Conservation (phyloP, 2,113 vertebrate genomes). For the Burhinus oedicnemus region DNA sequence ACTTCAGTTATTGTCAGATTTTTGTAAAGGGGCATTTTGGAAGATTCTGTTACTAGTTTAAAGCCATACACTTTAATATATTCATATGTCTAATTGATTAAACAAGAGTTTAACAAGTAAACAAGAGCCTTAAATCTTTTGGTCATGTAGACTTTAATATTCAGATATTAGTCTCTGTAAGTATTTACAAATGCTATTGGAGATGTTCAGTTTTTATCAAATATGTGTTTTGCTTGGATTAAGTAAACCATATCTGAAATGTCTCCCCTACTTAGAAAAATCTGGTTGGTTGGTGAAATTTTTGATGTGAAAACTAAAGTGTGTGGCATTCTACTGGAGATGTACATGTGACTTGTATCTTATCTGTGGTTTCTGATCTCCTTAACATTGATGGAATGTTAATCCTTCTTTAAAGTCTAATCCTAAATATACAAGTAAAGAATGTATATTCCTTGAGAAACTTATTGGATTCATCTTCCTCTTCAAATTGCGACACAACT, state of each 20-base stretch:
- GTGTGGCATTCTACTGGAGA: neutral
- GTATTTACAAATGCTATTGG: neutral
- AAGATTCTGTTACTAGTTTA: neutral
- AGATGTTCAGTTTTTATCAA: neutral
- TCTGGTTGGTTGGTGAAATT: neutral
- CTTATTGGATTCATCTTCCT: neutral
- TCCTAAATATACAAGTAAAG: constrained; percentile 13
- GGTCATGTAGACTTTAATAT: neutral
- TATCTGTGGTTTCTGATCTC: constrained; percentile 30
- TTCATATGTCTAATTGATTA: neutral
- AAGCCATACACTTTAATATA: neutral
- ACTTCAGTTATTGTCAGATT: neutral
- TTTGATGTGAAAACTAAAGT: neutral
- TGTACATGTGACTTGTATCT: neutral
- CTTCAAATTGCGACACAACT: neutral
- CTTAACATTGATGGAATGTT: neutral
- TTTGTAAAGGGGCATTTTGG: neutral
- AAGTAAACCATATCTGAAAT: neutral
- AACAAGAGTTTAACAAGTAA: neutral
- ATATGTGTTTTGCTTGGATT: neutral
- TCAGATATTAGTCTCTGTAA: neutral
- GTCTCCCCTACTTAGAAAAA: neutral
- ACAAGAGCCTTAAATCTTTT: neutral
- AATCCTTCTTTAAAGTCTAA: constrained; percentile 48
- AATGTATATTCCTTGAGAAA: neutral